A percentile compares a stretch with the other conserved stretches of the same genome.
Conservation (phyloP, 2,797 vertebrate species). For the Pipistrellus pipistrellus region DNA sequence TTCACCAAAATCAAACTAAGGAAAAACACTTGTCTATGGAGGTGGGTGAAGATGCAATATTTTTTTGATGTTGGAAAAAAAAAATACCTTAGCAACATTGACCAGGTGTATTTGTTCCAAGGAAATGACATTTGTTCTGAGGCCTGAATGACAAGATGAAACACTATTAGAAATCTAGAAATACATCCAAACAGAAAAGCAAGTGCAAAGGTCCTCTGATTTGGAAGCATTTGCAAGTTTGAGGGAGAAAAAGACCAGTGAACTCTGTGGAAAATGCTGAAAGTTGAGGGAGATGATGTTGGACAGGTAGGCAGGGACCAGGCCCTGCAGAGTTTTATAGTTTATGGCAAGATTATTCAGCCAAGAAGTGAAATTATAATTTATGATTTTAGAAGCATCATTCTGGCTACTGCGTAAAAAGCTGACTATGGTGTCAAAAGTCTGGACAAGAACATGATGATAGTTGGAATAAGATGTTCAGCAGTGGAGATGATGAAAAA, state of each 20-base stretch:
- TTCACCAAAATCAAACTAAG: constrained; percentile 3
- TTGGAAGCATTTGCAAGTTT: background rate
- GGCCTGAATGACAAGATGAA: background rate
- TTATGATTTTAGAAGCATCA: background rate
- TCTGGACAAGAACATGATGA: background rate
- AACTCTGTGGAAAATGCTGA: background rate
- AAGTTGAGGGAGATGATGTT: background rate
- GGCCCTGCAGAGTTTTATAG: background rate
- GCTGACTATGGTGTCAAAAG: background rate
- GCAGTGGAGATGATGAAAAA: background rate
- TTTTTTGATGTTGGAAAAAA: background rate
- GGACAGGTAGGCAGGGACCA: no score
- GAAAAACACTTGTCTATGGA: background rate
- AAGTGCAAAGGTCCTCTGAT: background rate
- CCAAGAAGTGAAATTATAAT: background rate
- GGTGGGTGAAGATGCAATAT: no score
- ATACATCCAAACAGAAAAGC: background rate
- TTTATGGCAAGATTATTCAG: background rate
- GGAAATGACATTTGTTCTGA: background rate
- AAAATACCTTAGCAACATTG: background rate
- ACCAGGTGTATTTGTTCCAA: background rate
- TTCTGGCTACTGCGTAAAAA: background rate
- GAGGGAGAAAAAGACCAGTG: background rate
- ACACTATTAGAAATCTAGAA: background rate
- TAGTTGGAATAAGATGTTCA: background rate